Evolutionary conservation across 2,113 vertebrate species (phyloP).

Genomic region (Lophura nycthemera): DNA sequence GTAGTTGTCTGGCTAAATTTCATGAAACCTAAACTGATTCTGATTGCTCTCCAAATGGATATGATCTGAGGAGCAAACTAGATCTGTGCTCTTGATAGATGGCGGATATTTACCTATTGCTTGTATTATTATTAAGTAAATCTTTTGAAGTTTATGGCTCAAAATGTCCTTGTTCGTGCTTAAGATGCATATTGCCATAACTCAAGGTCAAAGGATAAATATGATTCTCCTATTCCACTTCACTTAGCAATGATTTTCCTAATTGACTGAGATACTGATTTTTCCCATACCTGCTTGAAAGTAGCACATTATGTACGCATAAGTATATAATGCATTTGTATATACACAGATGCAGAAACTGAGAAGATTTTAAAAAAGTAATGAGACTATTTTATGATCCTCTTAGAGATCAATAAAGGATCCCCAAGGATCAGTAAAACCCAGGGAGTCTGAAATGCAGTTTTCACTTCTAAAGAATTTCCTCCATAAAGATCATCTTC

Average conservation of each 20-base stretch:
- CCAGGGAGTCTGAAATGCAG: background rate
- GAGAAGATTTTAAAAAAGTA: background rate
- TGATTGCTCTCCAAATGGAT: constrained; percentile 26
- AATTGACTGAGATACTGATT: constrained; percentile 32
- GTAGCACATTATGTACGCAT: background rate
- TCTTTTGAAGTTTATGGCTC: constrained; percentile 20
- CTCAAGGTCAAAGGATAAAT: constrained; percentile 47
- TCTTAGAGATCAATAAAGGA: background rate
- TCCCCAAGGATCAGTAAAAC: background rate
- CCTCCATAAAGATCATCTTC: background rate
- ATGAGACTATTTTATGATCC: background rate
- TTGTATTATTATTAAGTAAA: constrained; percentile 43
- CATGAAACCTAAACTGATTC: background rate
- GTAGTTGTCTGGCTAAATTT: constrained; percentile 29
- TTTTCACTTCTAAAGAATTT: background rate
- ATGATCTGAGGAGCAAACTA: background rate
- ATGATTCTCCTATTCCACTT: background rate
- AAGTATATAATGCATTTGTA: background rate
- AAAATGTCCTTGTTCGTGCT: constrained; percentile 63
- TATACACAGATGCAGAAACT: background rate
- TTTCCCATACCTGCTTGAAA: background rate
- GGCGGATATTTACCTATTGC: constrained; percentile 42
- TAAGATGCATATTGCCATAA: constrained; percentile 10
- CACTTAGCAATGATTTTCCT: constrained; percentile 43
- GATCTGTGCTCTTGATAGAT: constrained; percentile 7